Percentiles rank a stretch among this genome's conserved stretches.
phyloP scores from a whole-genome alignment of 64 coral and sea anemone species.

The Porites australiensis region DNA sequence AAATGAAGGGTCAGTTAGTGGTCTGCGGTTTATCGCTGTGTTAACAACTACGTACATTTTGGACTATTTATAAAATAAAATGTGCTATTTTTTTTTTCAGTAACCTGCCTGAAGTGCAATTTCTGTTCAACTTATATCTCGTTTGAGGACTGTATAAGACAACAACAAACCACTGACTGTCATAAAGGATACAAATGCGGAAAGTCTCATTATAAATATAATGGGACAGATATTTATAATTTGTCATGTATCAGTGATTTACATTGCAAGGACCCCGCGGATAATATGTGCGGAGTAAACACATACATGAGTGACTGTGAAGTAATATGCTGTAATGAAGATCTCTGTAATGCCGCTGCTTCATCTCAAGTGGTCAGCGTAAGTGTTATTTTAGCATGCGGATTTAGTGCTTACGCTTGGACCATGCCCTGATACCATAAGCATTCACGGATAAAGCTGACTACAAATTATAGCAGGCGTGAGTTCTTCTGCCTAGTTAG shows the following conservation, averaged over 20 bases:
- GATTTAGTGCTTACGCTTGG: too few relatives aligned
- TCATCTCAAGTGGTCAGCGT: neutral
- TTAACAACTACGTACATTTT: too few relatives aligned
- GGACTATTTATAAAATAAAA: too few relatives aligned
- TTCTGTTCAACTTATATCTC: neutral
- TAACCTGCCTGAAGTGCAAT: constrained; percentile 9
- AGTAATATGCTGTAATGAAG: neutral
- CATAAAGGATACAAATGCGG: constrained; percentile 5
- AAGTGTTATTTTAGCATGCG: neutral
- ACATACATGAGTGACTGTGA: constrained; percentile 19
- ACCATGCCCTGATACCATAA: neutral
- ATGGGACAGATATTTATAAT: constrained; percentile 3
- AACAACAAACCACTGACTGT: neutral
- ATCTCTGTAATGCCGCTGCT: neutral
- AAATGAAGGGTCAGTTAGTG: too few relatives aligned
- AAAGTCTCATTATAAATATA: constrained; percentile 8
- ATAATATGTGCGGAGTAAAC: neutral
- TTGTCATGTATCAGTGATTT: constrained; percentile 5
- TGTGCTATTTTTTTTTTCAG: neutral
- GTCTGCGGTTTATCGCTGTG: too few relatives aligned
- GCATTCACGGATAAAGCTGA: too few relatives aligned
- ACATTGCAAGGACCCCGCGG: constrained; percentile 2
- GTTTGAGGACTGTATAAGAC: constrained; percentile 14
- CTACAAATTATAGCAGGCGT: too few relatives aligned
- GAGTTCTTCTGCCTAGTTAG: too few relatives aligned